phyloP scores from a whole-genome alignment of 2,797 vertebrate genomes.

The Macrochelys suwanniensis region DNA sequence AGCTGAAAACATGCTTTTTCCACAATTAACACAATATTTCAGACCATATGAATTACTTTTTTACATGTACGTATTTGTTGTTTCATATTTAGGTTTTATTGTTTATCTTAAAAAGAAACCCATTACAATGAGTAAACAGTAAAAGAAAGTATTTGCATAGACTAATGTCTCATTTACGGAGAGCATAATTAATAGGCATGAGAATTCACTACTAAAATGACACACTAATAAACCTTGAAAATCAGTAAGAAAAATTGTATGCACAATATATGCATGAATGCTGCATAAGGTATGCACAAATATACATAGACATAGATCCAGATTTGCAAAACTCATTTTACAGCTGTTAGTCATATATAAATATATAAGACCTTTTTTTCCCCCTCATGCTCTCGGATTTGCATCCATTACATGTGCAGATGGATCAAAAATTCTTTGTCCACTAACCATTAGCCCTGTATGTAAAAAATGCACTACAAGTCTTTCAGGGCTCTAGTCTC shows the following conservation, averaged over 20 bases:
- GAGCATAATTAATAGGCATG: slow-evolving; percentile 19
- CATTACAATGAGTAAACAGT: neutral
- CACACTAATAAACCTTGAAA: neutral
- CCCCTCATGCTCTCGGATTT: slow-evolving; percentile 26
- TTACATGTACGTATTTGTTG: neutral
- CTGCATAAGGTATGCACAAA: slow-evolving; percentile 7
- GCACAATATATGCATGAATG: slow-evolving; percentile 23
- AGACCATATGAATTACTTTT: neutral
- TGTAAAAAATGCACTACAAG: rapidly evolving
- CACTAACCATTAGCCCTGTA: slow-evolving; percentile 33
- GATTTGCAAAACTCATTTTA: slow-evolving; percentile 60
- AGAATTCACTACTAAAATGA: neutral
- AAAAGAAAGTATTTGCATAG: neutral
- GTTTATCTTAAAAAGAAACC: slow-evolving; percentile 1
- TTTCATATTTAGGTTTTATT: neutral
- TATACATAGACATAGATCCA: neutral
- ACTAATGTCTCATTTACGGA: neutral
- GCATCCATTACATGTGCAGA: slow-evolving; percentile 56
- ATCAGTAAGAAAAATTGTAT: neutral
- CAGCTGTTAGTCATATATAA: slow-evolving; percentile 17
- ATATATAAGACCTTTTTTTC: slow-evolving; percentile 20
- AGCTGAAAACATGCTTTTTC: neutral
- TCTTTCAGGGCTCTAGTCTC: neutral
- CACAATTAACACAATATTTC: neutral
- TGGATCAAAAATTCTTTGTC: slow-evolving; percentile 13